Base-by-base conservation (phyloP, 2,113 vertebrate genomes). In the Orientallactaga bullata region DNA sequence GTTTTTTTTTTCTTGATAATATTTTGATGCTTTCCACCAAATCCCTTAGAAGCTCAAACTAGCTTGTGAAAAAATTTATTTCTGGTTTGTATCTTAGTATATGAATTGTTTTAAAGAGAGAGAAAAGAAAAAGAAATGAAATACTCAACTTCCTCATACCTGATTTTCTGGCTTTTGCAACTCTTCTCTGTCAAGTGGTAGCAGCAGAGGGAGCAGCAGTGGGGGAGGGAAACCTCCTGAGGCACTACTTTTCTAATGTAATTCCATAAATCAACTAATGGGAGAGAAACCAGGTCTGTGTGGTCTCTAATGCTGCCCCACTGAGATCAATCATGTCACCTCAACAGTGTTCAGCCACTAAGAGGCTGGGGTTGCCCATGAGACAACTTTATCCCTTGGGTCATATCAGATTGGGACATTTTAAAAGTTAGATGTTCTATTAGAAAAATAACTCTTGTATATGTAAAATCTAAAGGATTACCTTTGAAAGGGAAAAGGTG, bases 301-400 rank as follows among this genome's bases (percentile, higher is more conserved):
- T 96, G 97, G 96, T 94, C 96, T 95, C 93, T 95, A 95, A 95
- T 88, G 95, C 91, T 90, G 92, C 89, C 93, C 96, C 97, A 89
- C 96, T 97, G 95, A 98, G 97, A 98, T 98, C 97, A 96, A 94
- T 97, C 93, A 96, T 65, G 96, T 95, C 96, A 97, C 97, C 96
- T 96, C 94, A 97, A 95, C 97, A 94, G 95, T 23, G 26, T 95
- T 97, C 74, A 91, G 13, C 84, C 68, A 96, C 95, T 51, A 90
- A 95, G 94, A 97, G 74, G 74, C 30, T 24, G 86, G 88, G 89
- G 85, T 94, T 97, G 96, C 96, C 96, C 86, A 93, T 0, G 2
- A 90, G 90, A 94, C 35, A 82, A 80, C 73, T 82, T 90, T 71
- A 79, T 96, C 95, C 97, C 95, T 90, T 1, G 89, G 97, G 96